Evolutionary conservation across 2,888 invertebrate species (phyloP).

Genomic region (Thymelicus lineola): DNA sequence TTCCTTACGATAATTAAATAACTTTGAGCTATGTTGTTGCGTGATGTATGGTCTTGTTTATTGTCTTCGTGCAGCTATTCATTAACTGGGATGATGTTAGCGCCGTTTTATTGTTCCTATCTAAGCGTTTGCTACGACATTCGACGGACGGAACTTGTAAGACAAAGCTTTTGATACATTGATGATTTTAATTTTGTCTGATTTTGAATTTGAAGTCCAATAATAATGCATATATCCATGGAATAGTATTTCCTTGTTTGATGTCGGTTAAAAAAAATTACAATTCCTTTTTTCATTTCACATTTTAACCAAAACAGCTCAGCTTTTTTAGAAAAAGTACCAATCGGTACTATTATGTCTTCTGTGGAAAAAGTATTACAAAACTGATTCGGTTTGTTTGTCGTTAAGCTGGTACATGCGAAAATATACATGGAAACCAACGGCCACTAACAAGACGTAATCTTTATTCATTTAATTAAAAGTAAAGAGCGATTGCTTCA

Average conservation of each 20-base stretch:
- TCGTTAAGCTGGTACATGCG: neutral
- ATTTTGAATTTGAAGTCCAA: too few relatives aligned
- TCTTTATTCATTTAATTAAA: constrained; percentile 72
- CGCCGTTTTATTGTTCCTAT: constrained; percentile 48
- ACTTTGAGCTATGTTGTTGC: constrained; percentile 79
- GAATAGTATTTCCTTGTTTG: too few relatives aligned
- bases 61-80: constrained; percentile 62
- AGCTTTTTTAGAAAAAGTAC: too few relatives aligned
- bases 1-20: constrained; percentile 84
- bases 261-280: too few relatives aligned
- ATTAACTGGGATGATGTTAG: constrained; percentile 54
- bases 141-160: constrained; percentile 18
- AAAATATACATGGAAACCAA: neutral
- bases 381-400: neutral
- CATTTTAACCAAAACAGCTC: too few relatives aligned
- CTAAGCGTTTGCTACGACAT: constrained; percentile 16
- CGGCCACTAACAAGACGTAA: constrained; percentile 43
- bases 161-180: constrained; percentile 22
- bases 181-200: neutral
- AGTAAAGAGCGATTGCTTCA: constrained; percentile 61
- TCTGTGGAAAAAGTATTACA: too few relatives aligned
- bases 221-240: too few relatives aligned
- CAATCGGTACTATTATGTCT: too few relatives aligned
- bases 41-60: constrained; percentile 81
- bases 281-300: too few relatives aligned